Evolutionary conservation across 2,797 vertebrate genomes (phyloP), one percentile per base, ranked within the genome.

Genomic region (Manis pentadactyla): DNA sequence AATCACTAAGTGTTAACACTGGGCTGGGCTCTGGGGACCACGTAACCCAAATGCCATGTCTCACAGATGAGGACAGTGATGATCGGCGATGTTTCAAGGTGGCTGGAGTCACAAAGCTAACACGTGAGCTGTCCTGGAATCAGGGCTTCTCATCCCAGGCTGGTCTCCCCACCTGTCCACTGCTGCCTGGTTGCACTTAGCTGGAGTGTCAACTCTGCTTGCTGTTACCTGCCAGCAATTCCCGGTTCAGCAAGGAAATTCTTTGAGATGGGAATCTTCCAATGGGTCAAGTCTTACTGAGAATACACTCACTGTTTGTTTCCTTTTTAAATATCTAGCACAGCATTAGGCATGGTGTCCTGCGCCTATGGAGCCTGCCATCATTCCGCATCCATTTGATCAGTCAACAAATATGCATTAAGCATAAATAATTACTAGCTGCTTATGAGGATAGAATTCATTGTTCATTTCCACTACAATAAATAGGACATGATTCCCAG

Each of bases 1-100:
- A 97, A 90, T 94, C 96, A 95, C 91, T 79, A 97, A 94, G 86
- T 95, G 92, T 94, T 92, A 94, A 77, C 71, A 10, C 73, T 97
- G 96, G 95, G 94, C 94, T 49, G 49, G 79, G 77, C 61, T n/a
- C 75, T 49, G 53, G 49, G 23, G 31, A 69, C 51, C 79, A 53
- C 71, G 74, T 95, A 84, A 95, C 93, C 82, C 78, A 82, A 89
- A 95, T 79, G 74, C 46, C 23, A 96, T 88, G 57, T 94, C 93
- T 87, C 83, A 13, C 21, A 31, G 53, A 94, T 68, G 57, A 94
- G 34, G 74, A 79, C 51, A n/a, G 49, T 84, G 93, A 87, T 69
- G 7, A 27, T 77, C 83, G 87, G 59, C 78, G 92, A 78, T 78
- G 37, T 75, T 87, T 81, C 92, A 57, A 63, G 82, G 96, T 94